A percentile compares a stretch with the other conserved stretches of the same genome.
phyloP scores from a whole-genome alignment of 2,113 vertebrate species.

The Piliocolobus tephrosceles region DNA sequence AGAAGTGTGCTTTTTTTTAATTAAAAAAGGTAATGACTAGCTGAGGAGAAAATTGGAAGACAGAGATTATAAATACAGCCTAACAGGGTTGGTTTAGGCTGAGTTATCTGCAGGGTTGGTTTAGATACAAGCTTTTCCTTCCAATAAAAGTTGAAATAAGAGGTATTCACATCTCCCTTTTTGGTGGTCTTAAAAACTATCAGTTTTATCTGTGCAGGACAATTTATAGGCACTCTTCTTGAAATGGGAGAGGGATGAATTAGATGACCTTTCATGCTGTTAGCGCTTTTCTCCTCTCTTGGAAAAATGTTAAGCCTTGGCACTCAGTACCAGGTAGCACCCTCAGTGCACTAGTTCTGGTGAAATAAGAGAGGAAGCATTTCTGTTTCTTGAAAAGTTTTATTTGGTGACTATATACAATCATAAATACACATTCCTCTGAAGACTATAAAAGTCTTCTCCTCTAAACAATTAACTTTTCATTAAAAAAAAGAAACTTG shows the following conservation, averaged over 20 bases:
- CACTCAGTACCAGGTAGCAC: fast-evolving
- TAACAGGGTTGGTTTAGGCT: neutral
- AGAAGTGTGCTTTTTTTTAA: neutral
- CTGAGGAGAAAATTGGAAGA: constrained; percentile 14
- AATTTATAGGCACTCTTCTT: neutral
- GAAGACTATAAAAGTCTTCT: neutral
- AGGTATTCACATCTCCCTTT: neutral
- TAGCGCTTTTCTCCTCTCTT: neutral
- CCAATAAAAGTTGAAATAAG: neutral
- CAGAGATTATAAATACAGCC: neutral
- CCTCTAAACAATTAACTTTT: constrained; percentile 3
- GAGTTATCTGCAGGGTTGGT: neutral
- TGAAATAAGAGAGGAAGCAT: constrained; percentile 1
- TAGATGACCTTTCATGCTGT: neutral
- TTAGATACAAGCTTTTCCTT: neutral
- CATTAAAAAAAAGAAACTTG: neutral
- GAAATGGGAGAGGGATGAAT: neutral
- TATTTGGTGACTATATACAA: constrained; percentile 55
- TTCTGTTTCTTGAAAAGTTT: constrained; percentile 47
- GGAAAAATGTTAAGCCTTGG: neutral
- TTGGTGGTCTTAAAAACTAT: neutral
- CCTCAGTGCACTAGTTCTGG: neutral
- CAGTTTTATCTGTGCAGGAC: neutral
- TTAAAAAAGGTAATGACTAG: neutral
- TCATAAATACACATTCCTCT: constrained; percentile 39